phyloP scores from a whole-genome alignment of 2,888 invertebrate species.

The Drosophila planitibia region DNA sequence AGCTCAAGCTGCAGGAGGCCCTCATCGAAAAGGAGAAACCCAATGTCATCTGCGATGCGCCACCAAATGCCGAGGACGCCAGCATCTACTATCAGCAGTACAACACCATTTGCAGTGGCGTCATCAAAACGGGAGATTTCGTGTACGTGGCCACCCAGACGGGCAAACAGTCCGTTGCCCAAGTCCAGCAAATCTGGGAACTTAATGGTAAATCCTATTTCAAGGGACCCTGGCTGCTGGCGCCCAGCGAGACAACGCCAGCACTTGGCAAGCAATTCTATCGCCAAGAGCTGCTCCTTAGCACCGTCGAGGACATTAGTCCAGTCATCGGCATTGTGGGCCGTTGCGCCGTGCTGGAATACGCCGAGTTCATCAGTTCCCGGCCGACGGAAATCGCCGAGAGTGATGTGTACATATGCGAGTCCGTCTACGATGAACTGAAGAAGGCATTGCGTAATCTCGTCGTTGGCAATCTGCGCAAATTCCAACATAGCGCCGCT shows the following conservation, averaged over 20 bases:
- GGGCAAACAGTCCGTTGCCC: slow-evolving; percentile 95
- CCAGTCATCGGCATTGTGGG: slow-evolving; percentile 96
- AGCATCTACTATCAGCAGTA: slow-evolving; percentile 97
- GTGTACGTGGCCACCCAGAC: slow-evolving; percentile 97
- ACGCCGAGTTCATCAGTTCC: slow-evolving; percentile 95
- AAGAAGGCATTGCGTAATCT: slow-evolving; percentile 91
- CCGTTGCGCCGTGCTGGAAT: slow-evolving; percentile 95
- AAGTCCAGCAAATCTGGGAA: slow-evolving; percentile 98
- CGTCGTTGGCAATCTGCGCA: slow-evolving; percentile 89
- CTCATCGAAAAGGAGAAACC: slow-evolving; percentile 94
- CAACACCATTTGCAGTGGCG: slow-evolving; percentile 92
- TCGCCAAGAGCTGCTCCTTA: slow-evolving; percentile 96
- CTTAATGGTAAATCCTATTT: slow-evolving; percentile 96
- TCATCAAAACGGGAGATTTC: slow-evolving; percentile 95
- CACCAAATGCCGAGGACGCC: slow-evolving; percentile 90
- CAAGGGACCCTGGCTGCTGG: slow-evolving; percentile 96
- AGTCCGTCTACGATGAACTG: slow-evolving; percentile 95
- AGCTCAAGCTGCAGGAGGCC: slow-evolving; percentile 92
- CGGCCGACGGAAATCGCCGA: slow-evolving; percentile 97
- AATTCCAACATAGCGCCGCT: slow-evolving; percentile 91
- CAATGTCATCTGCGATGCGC: slow-evolving; percentile 90
- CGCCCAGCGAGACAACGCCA: slow-evolving; percentile 94
- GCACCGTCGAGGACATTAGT: slow-evolving; percentile 95
- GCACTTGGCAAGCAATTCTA: slow-evolving; percentile 93
- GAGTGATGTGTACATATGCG: slow-evolving; percentile 96